Evolutionary conservation across 2,797 vertebrate genomes (phyloP).

Genomic region (Pelochelys cantorii): DNA sequence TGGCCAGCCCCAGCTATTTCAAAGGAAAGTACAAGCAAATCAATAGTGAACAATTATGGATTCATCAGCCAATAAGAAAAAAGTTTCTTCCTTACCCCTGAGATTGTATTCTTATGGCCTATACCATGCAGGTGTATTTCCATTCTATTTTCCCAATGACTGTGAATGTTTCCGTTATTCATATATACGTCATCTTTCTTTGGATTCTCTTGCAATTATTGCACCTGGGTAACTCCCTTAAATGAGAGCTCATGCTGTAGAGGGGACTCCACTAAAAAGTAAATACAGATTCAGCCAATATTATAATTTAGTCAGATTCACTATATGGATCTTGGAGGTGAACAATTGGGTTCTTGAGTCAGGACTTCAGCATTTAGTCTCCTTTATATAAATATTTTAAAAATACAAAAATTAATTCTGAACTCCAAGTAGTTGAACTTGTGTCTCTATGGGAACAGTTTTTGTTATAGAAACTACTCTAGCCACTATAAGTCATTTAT

Average conservation of each 20-base stretch:
- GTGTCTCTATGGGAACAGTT: background rate
- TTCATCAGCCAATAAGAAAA: background rate
- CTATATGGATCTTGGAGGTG: background rate
- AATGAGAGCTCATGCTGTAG: background rate
- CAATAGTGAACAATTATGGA: background rate
- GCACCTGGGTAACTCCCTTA: background rate
- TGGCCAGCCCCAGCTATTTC: background rate
- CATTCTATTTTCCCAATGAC: background rate
- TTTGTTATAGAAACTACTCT: background rate
- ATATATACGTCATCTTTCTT: background rate
- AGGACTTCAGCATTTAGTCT: background rate
- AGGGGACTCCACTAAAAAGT: background rate
- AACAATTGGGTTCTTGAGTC: fast-evolving
- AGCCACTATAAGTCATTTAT: background rate
- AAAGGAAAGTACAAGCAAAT: background rate
- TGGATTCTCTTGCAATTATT: background rate
- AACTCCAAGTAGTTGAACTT: background rate
- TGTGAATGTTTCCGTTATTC: background rate
- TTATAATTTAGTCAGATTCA: background rate
- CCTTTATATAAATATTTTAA: background rate
- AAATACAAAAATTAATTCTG: background rate
- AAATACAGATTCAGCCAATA: background rate
- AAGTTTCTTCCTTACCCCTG: background rate
- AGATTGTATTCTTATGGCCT: fast-evolving
- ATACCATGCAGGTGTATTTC: background rate